A percentile compares a stretch with the other conserved stretches of the same genome.
phyloP scores from a whole-genome alignment of 2,888 invertebrate species.

The Drosophila algonquin region DNA sequence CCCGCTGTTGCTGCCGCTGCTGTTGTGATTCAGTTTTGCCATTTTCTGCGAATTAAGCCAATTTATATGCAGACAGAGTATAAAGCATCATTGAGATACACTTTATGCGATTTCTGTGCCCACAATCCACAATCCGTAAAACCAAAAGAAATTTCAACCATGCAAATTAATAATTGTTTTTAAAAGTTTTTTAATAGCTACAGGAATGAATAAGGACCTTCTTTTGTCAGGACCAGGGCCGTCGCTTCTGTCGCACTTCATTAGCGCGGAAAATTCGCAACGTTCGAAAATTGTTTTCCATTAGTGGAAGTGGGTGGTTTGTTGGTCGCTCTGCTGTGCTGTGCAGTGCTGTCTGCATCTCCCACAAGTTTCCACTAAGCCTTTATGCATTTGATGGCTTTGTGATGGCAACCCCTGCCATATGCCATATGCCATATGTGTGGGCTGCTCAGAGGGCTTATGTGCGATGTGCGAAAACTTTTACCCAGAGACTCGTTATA shows the following conservation, averaged over 20 bases:
- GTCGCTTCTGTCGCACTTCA: constrained; percentile 57
- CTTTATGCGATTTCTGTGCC: constrained; percentile 4
- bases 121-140: constrained; percentile 16
- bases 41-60: constrained; percentile 76
- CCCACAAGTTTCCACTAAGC: constrained; percentile 59
- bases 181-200: constrained; percentile 50
- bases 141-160: constrained; percentile 34
- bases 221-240: constrained; percentile 11
- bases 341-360: not conserved
- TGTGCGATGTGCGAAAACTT: constrained; percentile 58
- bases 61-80: constrained; percentile 59
- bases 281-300: constrained; percentile 69
- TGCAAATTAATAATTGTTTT: constrained; percentile 65
- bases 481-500: constrained; percentile 68
- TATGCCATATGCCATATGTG: constrained; percentile 21
- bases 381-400: constrained; percentile 78
- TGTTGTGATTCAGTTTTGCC: constrained; percentile 52
- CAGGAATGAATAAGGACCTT: constrained; percentile 11
- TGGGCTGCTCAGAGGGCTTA: constrained; percentile 9
- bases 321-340: constrained; percentile 15
- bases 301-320: constrained; percentile 48
- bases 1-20: constrained; percentile 1
- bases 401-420: constrained; percentile 51
- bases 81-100: constrained; percentile 35
- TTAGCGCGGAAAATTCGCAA: constrained; percentile 65